Base-by-base conservation (phyloP, 2,888 invertebrate species). In the Bruchidius siliquastri region DNA sequence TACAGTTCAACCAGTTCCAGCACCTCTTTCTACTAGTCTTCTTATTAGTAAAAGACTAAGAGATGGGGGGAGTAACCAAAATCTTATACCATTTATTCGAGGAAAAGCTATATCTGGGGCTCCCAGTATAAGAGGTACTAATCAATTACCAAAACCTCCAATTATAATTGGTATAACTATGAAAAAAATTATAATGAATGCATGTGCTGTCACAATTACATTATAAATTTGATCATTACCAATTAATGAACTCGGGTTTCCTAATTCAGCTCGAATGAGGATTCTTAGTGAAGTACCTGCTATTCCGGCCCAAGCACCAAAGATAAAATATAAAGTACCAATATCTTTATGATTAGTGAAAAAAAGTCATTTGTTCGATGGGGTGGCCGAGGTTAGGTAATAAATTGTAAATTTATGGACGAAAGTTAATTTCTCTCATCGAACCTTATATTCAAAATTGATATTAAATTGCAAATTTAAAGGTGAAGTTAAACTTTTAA, bases 101-200 rank as follows among this genome's bases (percentile, higher is more conserved):
- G 94, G 94, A 72, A 94, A 94, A 13, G 92, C 92, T 88, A 95
- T 94, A 89, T 95, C 94, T 2, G 93, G 93, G 0, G 92, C 91
- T 77, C 92, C 92, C 82, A 94, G 80, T 88, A 94, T 93, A 86
- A 94, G 80, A 4, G 94, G 94, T 0, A 94, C 87, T 85, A 95
- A 82, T 90, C 93, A 94, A 86, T 95, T 95, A 76, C 94, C 94
- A 88, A 95, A 95, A 82, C 94, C 94, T 73, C 94, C 94, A 88
- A 92, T 91, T 90, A 92, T 90, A 87, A 92, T 90, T 8, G 91
- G 91, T 88, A 92, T 91, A 70, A 91, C 90, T 78, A 80, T 80
- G 75, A 81, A 78, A 87, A 94, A 94, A 91, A 94, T 93, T 91
- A 94, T 94, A 84, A 94, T 87, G 87, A 94, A 92, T 73, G 93